Evolutionary conservation across 2,888 invertebrate genomes (phyloP).

Genomic region (Drosophila aldrichi): DNA sequence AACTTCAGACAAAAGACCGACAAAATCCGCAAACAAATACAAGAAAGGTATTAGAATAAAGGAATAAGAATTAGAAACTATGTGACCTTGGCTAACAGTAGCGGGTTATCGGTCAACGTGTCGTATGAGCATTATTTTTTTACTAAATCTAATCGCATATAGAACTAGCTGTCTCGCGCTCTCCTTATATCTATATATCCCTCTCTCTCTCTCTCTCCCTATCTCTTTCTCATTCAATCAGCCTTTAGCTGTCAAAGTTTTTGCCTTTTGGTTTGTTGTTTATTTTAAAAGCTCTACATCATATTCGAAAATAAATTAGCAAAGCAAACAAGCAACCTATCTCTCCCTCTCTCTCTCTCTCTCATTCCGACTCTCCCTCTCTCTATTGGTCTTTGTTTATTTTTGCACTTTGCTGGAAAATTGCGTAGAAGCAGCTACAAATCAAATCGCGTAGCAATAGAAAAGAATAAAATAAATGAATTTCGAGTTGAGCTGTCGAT

Average conservation of each 20-base stretch:
- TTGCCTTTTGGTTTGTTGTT: conserved; percentile 50
- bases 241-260: conserved; percentile 40
- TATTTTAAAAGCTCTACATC: conserved; percentile 80
- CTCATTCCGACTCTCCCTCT: conserved; percentile 15
- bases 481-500: conserved; percentile 44
- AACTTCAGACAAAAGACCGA: conserved; percentile 6
- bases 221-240: conserved; percentile 6
- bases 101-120: conserved; percentile 67
- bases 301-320: conserved; percentile 79
- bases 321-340: conserved; percentile 57
- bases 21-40: neutral
- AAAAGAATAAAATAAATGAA: conserved; percentile 12
- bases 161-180: conserved; percentile 4
- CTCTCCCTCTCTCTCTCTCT: conserved; percentile 3
- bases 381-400: conserved; percentile 59
- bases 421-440: conserved; percentile 49
- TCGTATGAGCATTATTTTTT: conserved; percentile 46
- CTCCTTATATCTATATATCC: neutral
- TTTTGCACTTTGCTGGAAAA: conserved; percentile 74
- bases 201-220: neutral
- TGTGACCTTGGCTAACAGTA: conserved; percentile 43
- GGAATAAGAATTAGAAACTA: conserved; percentile 15
- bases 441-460: conserved; percentile 53
- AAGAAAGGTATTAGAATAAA: conserved; percentile 7
- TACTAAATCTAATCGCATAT: conserved; percentile 21